Evolutionary conservation across 1,140 invertebrate species (phyloP).

Genomic region (Drosophila saltans): DNA sequence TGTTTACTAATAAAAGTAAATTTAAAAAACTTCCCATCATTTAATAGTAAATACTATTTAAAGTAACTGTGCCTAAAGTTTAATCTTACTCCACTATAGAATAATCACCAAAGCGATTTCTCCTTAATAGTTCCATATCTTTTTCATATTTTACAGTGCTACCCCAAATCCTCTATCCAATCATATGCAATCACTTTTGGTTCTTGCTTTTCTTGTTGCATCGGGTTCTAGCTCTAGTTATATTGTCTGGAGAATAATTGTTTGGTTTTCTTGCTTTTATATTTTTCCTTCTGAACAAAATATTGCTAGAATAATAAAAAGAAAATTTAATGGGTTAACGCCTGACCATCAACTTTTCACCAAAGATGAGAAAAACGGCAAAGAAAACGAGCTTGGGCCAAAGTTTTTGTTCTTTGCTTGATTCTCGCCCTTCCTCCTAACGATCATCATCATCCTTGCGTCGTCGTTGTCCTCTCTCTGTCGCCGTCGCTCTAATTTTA

Average conservation of each 20-base stretch:
- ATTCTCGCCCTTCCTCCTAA: conserved; percentile 36
- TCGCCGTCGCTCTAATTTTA: conserved; percentile 72
- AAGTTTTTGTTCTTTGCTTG: conserved; percentile 56
- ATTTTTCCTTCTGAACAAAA: conserved; percentile 33
- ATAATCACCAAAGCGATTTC: not conserved
- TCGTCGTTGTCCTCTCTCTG: conserved; percentile 4
- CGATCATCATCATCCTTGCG: conserved; percentile 33
- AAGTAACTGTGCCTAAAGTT: too few relatives aligned
- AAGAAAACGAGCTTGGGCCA: conserved; percentile 47
- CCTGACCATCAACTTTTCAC: conserved; percentile 73
- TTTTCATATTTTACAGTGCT: not conserved
- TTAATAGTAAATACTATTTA: too few relatives aligned
- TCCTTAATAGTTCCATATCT: not conserved
- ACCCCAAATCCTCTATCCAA: not conserved
- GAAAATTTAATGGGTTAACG: conserved; percentile 75
- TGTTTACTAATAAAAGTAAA: too few relatives aligned
- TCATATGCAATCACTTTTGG: not conserved
- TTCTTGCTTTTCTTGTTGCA: not conserved
- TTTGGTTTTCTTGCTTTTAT: conserved; percentile 36
- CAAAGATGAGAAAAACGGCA: conserved; percentile 70
- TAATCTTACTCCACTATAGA: too few relatives aligned
- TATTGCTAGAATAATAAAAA: conserved; percentile 64
- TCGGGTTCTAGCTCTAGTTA: not conserved
- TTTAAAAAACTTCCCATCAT: too few relatives aligned
- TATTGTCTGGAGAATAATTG: conserved; percentile 35